Evolutionary conservation across 2,888 invertebrate genomes (phyloP).

Genomic region (Listrodromus nycthemerus): DNA sequence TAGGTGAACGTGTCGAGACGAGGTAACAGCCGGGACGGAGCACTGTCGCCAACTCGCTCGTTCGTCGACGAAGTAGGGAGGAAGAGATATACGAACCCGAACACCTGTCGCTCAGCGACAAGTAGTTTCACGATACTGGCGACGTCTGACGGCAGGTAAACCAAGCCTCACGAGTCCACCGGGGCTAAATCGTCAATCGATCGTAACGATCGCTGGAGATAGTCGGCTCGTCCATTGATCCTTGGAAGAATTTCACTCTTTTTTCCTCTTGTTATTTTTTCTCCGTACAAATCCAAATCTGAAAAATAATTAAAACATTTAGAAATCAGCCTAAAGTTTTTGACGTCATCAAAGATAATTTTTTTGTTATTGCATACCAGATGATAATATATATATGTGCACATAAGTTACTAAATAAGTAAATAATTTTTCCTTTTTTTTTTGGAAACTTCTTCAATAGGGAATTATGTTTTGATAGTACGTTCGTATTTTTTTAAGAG

Average conservation of each 20-base stretch:
- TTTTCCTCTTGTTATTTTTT: not conserved
- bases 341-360: no score
- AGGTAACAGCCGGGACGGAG: conserved; percentile 61
- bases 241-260: conserved; percentile 6
- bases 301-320: not conserved
- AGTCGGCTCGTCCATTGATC: not conserved
- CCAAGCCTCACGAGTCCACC: conserved; percentile 31
- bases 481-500: no score
- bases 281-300: not conserved
- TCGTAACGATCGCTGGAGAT: conserved; percentile 38
- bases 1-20: not conserved
- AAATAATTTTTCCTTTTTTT: no score
- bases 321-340: not conserved
- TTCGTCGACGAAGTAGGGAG: conserved; percentile 23
- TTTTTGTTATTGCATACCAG: no score
- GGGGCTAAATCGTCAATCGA: conserved; percentile 52
- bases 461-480: no score
- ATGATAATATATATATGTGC: no score
- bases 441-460: no score
- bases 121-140: conserved; percentile 37
- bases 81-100: conserved; percentile 12
- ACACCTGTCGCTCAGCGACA: conserved; percentile 44
- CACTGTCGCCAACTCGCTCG: conserved; percentile 20
- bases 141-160: conserved; percentile 50
- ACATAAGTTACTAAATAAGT: no score